Conservation (phyloP, 2,113 vertebrate species). For the Anolis carolinensis region DNA sequence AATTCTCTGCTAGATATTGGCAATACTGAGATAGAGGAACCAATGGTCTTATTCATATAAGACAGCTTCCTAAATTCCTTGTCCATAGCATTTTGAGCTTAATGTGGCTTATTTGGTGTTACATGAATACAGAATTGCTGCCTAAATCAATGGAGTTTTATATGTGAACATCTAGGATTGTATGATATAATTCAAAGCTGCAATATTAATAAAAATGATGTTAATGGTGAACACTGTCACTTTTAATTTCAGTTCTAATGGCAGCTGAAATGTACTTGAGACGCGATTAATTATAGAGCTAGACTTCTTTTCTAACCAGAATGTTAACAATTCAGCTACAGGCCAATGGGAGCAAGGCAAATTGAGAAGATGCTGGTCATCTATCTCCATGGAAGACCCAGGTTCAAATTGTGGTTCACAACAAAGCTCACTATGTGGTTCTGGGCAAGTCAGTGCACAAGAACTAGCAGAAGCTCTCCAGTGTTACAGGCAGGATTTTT, state of each 20-base stretch:
- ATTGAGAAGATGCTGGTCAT: neutral
- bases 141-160: neutral
- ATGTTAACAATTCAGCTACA: conserved; percentile 1
- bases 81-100: neutral
- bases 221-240: conserved; percentile 12
- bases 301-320: neutral
- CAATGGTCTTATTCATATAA: too few relatives aligned
- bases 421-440: neutral
- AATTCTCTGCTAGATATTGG: too few relatives aligned
- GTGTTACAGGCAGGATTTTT: too few relatives aligned
- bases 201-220: conserved; percentile 19
- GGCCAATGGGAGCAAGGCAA: neutral
- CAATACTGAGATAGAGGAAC: too few relatives aligned
- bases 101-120: neutral
- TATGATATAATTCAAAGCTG: neutral
- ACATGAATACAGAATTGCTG: neutral
- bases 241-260: neutral
- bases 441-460: neutral
- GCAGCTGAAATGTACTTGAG: conserved; percentile 4
- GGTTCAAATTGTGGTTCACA: neutral
- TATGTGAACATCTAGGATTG: neutral
- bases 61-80: too few relatives aligned
- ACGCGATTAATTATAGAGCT: conserved; percentile 3
- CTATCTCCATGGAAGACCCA: neutral
- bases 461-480: too few relatives aligned